A percentile compares a stretch with the other conserved stretches of the same genome.
Evolutionary conservation across 2,113 vertebrate species (phyloP).

Genomic region (Ibidorhyncha struthersii): DNA sequence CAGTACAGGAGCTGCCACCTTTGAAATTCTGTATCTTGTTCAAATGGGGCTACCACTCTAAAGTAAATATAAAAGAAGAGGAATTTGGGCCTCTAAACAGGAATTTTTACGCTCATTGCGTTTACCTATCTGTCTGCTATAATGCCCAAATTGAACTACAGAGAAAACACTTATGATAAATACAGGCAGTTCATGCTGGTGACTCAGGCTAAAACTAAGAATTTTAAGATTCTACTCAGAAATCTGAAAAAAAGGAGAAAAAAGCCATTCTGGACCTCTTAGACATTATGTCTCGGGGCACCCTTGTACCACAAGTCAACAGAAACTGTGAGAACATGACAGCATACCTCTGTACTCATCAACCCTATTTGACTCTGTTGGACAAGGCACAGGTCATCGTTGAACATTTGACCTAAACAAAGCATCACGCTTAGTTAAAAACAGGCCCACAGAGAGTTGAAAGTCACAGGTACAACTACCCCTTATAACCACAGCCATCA

Average conservation of each 20-base stretch:
- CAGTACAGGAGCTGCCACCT: background rate
- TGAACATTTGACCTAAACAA: background rate
- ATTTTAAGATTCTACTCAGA: background rate
- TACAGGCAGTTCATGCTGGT: background rate
- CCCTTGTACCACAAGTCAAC: background rate
- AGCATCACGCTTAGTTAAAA: background rate
- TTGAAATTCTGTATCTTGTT: background rate
- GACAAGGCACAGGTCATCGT: rapidly evolving
- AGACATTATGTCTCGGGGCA: background rate
- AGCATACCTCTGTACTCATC: background rate
- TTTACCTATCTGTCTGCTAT: background rate
- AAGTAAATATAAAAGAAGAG: background rate
- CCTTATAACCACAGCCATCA: background rate
- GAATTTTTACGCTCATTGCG: background rate
- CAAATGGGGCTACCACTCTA: background rate
- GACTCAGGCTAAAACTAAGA: background rate
- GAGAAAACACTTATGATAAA: background rate
- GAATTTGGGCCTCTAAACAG: background rate
- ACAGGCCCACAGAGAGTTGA: background rate
- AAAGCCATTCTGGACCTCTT: background rate
- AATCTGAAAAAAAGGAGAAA: background rate
- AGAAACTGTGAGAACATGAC: background rate
- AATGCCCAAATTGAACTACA: background rate
- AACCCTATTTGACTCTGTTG: background rate
- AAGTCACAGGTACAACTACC: background rate